phyloP scores from a whole-genome alignment of 2,797 vertebrate genomes.

The Phoeniculus purpureus region DNA sequence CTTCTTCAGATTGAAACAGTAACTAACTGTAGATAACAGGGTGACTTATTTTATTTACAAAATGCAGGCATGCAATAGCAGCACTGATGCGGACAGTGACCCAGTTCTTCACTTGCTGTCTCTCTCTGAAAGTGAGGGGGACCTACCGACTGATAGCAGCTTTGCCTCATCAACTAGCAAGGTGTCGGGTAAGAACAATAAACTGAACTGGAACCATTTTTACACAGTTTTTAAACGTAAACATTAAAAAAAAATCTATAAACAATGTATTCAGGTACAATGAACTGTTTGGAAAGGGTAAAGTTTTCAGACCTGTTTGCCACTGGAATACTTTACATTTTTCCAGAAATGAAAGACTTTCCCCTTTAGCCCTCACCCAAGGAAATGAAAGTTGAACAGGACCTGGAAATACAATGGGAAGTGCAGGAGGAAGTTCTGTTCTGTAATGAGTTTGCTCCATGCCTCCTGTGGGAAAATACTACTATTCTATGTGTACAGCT shows the following conservation, averaged over 20 bases:
- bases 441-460: background rate
- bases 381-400: background rate
- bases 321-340: background rate
- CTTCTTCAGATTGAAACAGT: background rate
- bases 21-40: background rate
- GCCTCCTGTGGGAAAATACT: background rate
- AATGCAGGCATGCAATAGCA: slow-evolving; percentile 53
- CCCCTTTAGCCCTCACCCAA: background rate
- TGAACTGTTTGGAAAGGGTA: background rate
- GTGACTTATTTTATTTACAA: background rate
- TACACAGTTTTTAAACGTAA: background rate
- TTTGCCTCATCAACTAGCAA: slow-evolving; percentile 43
- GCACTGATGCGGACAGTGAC: slow-evolving; percentile 72
- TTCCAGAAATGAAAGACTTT: background rate
- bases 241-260: background rate
- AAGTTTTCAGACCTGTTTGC: background rate
- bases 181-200: slow-evolving; percentile 70
- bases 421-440: background rate
- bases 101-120: slow-evolving; percentile 37
- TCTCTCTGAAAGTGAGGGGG: slow-evolving; percentile 67
- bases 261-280: background rate
- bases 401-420: background rate
- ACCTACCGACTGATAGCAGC: slow-evolving; percentile 53
- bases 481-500: background rate
- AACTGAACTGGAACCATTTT: background rate